Conservation (phyloP, 2,888 invertebrate genomes). For the Drosophila bunnanda region DNA sequence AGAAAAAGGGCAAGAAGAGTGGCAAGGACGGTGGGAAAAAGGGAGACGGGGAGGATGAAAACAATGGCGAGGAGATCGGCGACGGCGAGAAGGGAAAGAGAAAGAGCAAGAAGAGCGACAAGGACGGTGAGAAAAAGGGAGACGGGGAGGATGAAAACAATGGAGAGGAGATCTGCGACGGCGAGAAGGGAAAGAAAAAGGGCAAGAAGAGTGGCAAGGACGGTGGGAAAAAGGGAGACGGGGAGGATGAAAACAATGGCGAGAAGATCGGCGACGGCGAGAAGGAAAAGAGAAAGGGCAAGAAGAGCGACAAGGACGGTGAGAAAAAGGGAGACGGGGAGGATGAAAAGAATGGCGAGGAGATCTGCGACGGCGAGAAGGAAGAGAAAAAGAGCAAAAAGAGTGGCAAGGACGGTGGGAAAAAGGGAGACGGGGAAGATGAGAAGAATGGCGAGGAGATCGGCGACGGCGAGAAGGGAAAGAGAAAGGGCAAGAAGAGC, state of each 20-base stretch:
- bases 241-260: not conserved
- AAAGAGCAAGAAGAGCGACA: not conserved
- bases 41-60: conserved; percentile 5
- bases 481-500: too few species aligned
- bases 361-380: not conserved
- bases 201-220: not conserved
- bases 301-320: conserved; percentile 2
- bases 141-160: conserved; percentile 5
- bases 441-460: too few species aligned
- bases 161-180: not conserved
- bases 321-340: conserved; percentile 24
- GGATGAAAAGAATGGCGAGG: not conserved
- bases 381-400: too few species aligned
- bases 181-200: not conserved
- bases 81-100: not conserved
- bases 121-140: conserved; percentile 20
- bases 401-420: too few species aligned
- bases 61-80: not conserved
- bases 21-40: conserved; percentile 20
- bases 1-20: not conserved
- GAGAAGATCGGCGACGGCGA: not conserved
- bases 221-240: conserved; percentile 26
- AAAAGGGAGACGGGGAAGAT: too few species aligned
- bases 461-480: too few species aligned
- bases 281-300: not conserved